phyloP scores from a whole-genome alignment of 2,797 vertebrate genomes.

The Schizothorax lantsangensis region DNA sequence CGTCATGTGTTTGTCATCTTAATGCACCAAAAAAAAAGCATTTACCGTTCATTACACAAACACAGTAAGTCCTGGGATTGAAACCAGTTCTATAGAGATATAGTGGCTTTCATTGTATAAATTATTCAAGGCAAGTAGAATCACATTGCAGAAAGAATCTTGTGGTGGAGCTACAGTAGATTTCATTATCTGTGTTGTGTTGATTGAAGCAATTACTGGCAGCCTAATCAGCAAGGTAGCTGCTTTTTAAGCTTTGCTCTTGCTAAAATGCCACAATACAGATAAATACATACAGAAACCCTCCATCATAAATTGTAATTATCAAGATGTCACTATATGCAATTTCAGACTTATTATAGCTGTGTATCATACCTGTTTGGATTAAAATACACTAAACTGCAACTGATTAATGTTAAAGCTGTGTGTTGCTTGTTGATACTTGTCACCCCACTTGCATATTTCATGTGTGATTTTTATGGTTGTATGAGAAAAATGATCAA shows the following conservation, averaged over 20 bases:
- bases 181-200: slow-evolving; percentile 6
- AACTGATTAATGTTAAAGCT: background rate
- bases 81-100: background rate
- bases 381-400: slow-evolving; percentile 1
- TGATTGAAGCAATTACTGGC: slow-evolving; percentile 12
- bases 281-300: background rate
- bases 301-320: background rate
- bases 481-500: background rate
- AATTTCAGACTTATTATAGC: background rate
- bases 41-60: background rate
- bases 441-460: background rate
- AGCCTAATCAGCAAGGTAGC: background rate
- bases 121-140: slow-evolving; percentile 11
- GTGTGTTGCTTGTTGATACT: background rate
- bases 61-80: background rate
- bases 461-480: background rate
- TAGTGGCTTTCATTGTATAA: background rate
- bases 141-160: background rate
- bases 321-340: background rate
- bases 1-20: background rate
- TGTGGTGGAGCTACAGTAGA: background rate
- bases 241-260: background rate
- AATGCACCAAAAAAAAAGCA: background rate
- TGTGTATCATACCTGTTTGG: background rate
- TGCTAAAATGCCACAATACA: background rate